Percentiles rank a stretch among this genome's conserved stretches.
Evolutionary conservation across 2,888 invertebrate genomes (phyloP).

Genomic region (Eupithecia exiguata): DNA sequence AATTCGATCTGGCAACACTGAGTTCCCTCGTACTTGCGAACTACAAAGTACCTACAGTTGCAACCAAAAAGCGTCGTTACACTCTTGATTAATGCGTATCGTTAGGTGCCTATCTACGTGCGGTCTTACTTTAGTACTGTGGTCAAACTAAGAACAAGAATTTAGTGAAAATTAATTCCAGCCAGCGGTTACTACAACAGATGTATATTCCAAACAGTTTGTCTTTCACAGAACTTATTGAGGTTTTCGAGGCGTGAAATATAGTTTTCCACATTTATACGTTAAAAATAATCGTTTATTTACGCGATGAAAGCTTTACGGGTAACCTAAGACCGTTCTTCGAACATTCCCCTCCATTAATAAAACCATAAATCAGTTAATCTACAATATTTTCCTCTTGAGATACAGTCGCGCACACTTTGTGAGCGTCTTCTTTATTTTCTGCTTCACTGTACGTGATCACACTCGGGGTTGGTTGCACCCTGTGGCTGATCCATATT

Average conservation of each 20-base stretch:
- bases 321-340: slow-evolving; percentile 25
- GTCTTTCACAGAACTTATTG: background rate
- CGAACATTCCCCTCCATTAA: slow-evolving; percentile 32
- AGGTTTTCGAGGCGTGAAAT: slow-evolving; percentile 1
- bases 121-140: slow-evolving; percentile 11
- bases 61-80: slow-evolving; percentile 1
- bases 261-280: slow-evolving; percentile 7
- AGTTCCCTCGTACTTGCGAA: background rate
- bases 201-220: background rate
- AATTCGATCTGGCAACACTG: too few species aligned
- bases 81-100: background rate
- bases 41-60: background rate
- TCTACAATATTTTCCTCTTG: slow-evolving; percentile 36
- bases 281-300: slow-evolving; percentile 13
- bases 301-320: slow-evolving; percentile 16
- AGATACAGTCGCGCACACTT: slow-evolving; percentile 38
- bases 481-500: slow-evolving; percentile 20
- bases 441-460: slow-evolving; percentile 41
- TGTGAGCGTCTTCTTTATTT: slow-evolving; percentile 39
- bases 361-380: slow-evolving; percentile 41
- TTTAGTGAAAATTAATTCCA: slow-evolving; percentile 2
- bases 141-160: slow-evolving; percentile 6
- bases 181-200: slow-evolving; percentile 7
- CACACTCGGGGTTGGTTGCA: slow-evolving; percentile 32
- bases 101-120: background rate